Evolutionary conservation across 2,888 invertebrate species (phyloP), one percentile per base, ranked within the genome.

Genomic region (Lydus trimaculatus): DNA sequence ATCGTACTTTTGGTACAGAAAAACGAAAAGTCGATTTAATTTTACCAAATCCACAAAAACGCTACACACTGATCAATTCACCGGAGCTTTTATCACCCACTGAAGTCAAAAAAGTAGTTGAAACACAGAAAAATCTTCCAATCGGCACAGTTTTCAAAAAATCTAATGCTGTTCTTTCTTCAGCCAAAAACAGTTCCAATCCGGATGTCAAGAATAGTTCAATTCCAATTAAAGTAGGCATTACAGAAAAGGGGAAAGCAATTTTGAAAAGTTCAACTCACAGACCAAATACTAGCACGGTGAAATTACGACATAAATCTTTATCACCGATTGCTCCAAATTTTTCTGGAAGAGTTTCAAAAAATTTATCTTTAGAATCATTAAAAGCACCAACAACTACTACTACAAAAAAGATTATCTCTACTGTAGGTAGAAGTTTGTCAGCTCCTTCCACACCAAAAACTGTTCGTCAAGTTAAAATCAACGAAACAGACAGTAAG

Each of bases 71-170:
- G 33, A 82, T 85, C 61, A 85, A 85, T 73, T 86, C 90, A 36
- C 88, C 90, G 0, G 89, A 89, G 65, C 79, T 91, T 5, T 83
- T 88, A 52, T 90, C 90, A 0, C 89, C 90, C 0, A 87, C 87
- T 31, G 89, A 90, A 78, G 89, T 89, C 0, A 88, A 88, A 71
- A 87, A 85, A 72, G 86, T 84, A 5, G 74, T 85, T 64, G 63
- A 69, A 31, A 48, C 62, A 13, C 73, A 72, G 20, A 74, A 73
- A 65, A 65, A 76, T n/a, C 61, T 80, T 13, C 79, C 82, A 1
- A 72, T 82, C 1, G 85, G 85, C 31, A 83, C 84, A 0, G 79
- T 83, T 1, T 80, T 85, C 20, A 87, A 85, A 74, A 87, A 82
- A 74, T 82, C 85, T 6, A 84, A 84, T 23, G 81, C 85, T 7